phyloP scores from a whole-genome alignment of 2,113 vertebrate genomes.

The Neolamprologus cancellatus region DNA sequence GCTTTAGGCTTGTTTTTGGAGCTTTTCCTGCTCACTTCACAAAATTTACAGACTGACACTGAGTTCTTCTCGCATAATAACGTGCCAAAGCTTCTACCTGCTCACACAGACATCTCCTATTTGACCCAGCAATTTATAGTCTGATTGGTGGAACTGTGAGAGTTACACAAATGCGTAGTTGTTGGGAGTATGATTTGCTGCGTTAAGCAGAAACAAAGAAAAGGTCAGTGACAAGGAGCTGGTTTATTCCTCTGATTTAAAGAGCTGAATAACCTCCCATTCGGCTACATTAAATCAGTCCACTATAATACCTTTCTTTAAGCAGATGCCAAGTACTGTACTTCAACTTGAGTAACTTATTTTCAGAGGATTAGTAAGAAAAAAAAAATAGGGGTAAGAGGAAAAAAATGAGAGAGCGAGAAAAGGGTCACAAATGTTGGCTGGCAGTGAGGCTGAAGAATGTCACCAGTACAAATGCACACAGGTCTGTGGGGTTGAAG shows the following conservation, averaged over 20 bases:
- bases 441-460: constrained; percentile 30
- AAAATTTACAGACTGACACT: not conserved
- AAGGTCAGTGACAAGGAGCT: constrained; percentile 28
- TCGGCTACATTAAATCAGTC: constrained; percentile 49
- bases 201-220: not conserved
- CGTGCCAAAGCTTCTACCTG: not conserved
- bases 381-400: not conserved
- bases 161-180: not conserved
- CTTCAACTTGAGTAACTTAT: constrained; percentile 36
- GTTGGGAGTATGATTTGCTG: not conserved
- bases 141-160: not conserved
- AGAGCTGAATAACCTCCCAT: constrained; percentile 13
- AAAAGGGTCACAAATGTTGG: constrained; percentile 38
- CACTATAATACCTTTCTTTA: constrained; percentile 36
- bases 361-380: constrained; percentile 42
- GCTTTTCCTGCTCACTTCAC: not conserved
- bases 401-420: not conserved
- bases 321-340: constrained; percentile 31
- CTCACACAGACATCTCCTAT: not conserved
- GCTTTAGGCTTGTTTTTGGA: constrained; percentile 8
- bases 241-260: constrained; percentile 27
- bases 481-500: constrained; percentile 3
- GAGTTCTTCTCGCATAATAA: not conserved
- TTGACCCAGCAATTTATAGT: not conserved
- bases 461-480: constrained; percentile 14